Conservation (phyloP, 2,797 vertebrate genomes). For the Falco novaeseelandiae region DNA sequence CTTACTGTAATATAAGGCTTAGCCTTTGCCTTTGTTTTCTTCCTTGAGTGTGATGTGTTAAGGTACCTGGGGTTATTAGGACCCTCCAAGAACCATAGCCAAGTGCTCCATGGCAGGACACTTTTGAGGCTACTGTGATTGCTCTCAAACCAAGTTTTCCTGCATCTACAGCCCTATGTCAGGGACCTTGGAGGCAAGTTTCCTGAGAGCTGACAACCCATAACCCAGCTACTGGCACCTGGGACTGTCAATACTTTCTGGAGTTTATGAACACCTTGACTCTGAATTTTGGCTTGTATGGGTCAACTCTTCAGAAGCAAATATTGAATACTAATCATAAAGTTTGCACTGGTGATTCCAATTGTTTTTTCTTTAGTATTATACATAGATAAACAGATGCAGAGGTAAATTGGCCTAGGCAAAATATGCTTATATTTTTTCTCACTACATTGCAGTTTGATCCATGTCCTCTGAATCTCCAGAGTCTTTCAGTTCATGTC, state of each 20-base stretch:
- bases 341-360: neutral
- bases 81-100: neutral
- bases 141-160: neutral
- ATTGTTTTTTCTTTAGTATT: neutral
- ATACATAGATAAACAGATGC: neutral
- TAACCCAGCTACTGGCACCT: neutral
- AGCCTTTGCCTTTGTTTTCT: neutral
- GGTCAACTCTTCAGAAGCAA: neutral
- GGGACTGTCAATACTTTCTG: fast-evolving
- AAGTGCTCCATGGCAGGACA: neutral
- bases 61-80: neutral
- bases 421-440: neutral
- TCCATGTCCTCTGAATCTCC: neutral
- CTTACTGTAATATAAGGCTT: neutral
- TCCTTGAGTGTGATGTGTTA: neutral
- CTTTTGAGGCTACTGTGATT: neutral
- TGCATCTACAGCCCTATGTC: neutral
- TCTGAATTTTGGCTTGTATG: neutral
- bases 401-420: neutral
- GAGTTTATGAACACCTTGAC: neutral
- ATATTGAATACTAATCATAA: neutral
- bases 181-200: neutral
- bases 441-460: neutral
- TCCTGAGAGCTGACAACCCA: neutral
- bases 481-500: neutral